These are phyloP conservation scores for Synanthedon andrenaeformis DNA, from an alignment of 2,888 invertebrate species.

Conservation along the genomic window DNA sequence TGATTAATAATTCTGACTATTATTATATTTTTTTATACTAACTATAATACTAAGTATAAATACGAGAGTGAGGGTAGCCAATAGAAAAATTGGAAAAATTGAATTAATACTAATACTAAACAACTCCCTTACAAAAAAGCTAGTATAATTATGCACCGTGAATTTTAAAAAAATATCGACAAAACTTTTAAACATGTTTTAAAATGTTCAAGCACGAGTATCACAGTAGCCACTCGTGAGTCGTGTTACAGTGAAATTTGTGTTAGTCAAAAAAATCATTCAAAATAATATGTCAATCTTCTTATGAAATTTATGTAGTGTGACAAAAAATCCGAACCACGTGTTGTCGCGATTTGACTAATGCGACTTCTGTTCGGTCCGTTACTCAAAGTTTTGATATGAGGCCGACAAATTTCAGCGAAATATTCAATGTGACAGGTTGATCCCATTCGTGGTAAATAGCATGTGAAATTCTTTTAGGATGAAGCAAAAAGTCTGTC, in stretches of 20 bases:
- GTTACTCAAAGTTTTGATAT: constrained; percentile 33
- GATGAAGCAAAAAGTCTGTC: constrained; percentile 13
- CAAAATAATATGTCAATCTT: too few species aligned
- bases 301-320: background rate
- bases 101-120: too few species aligned
- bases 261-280: background rate
- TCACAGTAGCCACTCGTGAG: constrained; percentile 25
- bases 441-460: constrained; percentile 34
- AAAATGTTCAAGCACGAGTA: constrained; percentile 3
- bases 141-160: too few species aligned
- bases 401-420: constrained; percentile 38
- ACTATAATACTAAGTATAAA: too few species aligned
- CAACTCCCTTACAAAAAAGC: too few species aligned
- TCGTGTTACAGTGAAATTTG: background rate
- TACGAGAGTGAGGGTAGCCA: too few species aligned
- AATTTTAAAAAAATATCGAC: too few species aligned
- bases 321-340: constrained; percentile 28
- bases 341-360: constrained; percentile 45
- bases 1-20: too few species aligned
- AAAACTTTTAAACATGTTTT: too few species aligned
- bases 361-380: constrained; percentile 31
- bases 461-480: constrained; percentile 39
- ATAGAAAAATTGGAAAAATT: too few species aligned
- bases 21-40: too few species aligned
- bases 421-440: constrained; percentile 35